Percentiles rank a stretch among this genome's conserved stretches.
Conservation (phyloP, 2,888 invertebrate species). For the Phoronis australis region DNA sequence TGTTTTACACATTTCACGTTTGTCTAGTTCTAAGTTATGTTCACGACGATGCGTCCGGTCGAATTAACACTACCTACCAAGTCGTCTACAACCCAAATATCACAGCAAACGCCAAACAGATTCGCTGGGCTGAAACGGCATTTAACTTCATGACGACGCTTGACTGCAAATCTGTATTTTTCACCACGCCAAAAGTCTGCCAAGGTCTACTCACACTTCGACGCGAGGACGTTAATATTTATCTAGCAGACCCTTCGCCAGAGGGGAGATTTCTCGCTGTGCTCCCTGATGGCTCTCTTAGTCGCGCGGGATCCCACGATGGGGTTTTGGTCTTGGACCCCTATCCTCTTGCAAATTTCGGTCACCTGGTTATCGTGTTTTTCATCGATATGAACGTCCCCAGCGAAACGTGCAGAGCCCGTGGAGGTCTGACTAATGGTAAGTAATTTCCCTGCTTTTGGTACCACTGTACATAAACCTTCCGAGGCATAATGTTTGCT, state of each 20-base stretch:
- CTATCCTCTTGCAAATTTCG: conserved; percentile 55
- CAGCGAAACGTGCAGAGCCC: conserved; percentile 36
- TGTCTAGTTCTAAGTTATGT: too few species aligned
- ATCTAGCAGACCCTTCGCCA: conserved; percentile 35
- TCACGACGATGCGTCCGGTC: too few species aligned
- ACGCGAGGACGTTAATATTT: conserved; percentile 32
- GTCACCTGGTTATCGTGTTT: conserved; percentile 56
- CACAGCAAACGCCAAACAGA: too few species aligned
- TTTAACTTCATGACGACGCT: conserved; percentile 29
- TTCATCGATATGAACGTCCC: conserved; percentile 48
- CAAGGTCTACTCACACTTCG: conserved; percentile 23
- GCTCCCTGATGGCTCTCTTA: conserved; percentile 49
- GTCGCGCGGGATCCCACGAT: conserved; percentile 46
- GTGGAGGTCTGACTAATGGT: conserved; percentile 52
- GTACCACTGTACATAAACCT: too few species aligned
- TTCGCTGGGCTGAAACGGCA: conserved; percentile 42
- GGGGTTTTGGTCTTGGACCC: conserved; percentile 55
- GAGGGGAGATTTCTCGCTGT: conserved; percentile 35
- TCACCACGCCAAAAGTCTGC: conserved; percentile 45
- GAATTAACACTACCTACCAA: too few species aligned
- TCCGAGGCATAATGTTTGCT: too few species aligned
- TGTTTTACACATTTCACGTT: too few species aligned
- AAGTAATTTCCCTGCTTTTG: too few species aligned
- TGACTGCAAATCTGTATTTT: conserved; percentile 38
- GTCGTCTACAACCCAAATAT: too few species aligned